Evolutionary conservation across 2,888 invertebrate genomes (phyloP), one percentile per base, ranked within the genome.

Genomic region (Hirudinaria manillensis): DNA sequence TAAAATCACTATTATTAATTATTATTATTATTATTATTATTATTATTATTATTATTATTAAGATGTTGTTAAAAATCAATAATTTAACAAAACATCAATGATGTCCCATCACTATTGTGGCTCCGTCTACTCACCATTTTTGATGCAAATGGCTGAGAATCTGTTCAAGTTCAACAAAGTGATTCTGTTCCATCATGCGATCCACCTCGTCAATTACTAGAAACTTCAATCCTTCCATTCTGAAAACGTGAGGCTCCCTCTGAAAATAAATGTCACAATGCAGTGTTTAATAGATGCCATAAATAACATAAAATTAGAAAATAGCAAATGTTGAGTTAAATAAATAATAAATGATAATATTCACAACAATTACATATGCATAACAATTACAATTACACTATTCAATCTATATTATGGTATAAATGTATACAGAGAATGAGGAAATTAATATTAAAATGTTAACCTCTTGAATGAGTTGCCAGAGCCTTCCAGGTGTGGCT

Each of bases 151-250:
- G 61, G 45, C 34, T 73, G 32, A 73, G 24, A 56, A 73, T 73
- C 16, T 53, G 89, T 32, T 91, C 89, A 2, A 99, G 85, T 86
- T 99, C 98, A 79, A 92, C 91, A 84, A 98, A 99, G 84, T 99
- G 98, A 0, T 94, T 94, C 79, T 90, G 91, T 84, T 99, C 98
- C 24, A 98, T 87, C 98, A 99, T 98, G 77, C 99, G 89, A 86
- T 99, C 99, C 0, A 98, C 97, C 87, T 99, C 99, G 85, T 99
- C 99, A 0, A 93, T 94, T 76, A 94, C 96, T 78, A 99, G 87
- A 85, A 90, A 93, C 13, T 80, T 79, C 10, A 87, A 79, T 21
- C 80, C 77, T 6, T 81, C 80, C 75, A 86, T 78, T 27, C 80
- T 81, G 1, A 78, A 75, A 72, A 85, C 80, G 75, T 86, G 84